Base-by-base conservation (phyloP, 2,888 invertebrate species). In the Chymomyza fuscimana region DNA sequence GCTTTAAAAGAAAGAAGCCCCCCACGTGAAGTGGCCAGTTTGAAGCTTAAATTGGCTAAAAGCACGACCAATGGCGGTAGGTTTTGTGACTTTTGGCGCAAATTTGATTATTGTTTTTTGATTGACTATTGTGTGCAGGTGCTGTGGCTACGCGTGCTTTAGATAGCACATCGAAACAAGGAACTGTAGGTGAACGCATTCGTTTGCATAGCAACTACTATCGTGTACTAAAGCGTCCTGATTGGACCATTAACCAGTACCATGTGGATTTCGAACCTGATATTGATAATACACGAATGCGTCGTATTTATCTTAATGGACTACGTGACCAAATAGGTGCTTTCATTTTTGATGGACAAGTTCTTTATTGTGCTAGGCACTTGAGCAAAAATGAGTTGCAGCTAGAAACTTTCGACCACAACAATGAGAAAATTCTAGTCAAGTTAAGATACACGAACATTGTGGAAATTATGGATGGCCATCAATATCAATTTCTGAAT, bases 401-500 rank as follows among this genome's bases (percentile, higher is more conserved):
- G 73, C 78, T 96, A 0, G 92, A 93, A 64, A 95, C 95, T 0
- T 93, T 92, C 50, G 92, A 94, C 12, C 91, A 90, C 25, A 90
- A 92, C 0, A 95, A 94, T 62, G 93, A 93, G 0, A 90, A 92
- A 0, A 93, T 96, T 73, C 87, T 93, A 1, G 93, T 96, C 0
- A 92, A 93, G 0, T 92, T 94, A 0, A 94, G 93, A 90, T 89
- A 94, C 7, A 94, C 94, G 0, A 94, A 94, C 0, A 94, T 94
- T 36, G 93, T 97, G 0, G 92, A 92, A 0, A 93, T 93, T n/a
- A 94, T 94, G 0, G 96, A 96, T 79, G 93, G 93, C 50, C 94
- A 95, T 64, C 95, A 95, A 78, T 90, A 96, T 0, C 96, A 96
- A 82, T 93, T 97, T 0, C 95, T 96, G 71, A 97, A 97, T 82